Evolutionary conservation across 1,140 invertebrate genomes (phyloP).

Genomic region (Listronotus bonariensis): DNA sequence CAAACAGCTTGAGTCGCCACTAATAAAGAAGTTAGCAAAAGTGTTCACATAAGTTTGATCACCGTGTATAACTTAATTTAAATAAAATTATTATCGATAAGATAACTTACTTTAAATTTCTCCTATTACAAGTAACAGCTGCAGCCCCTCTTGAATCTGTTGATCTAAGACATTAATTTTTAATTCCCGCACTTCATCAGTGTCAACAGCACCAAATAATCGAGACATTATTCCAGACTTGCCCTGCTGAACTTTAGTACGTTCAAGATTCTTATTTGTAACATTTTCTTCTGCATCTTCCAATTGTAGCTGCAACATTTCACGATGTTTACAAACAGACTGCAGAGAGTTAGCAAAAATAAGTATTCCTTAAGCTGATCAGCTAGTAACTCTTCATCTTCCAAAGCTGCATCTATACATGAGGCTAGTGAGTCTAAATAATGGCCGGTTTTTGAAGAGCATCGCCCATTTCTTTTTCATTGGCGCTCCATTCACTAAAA

Average conservation of each 20-base stretch:
- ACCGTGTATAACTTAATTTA: too few species aligned
- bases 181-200: slow-evolving; percentile 77
- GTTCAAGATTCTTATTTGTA: slow-evolving; percentile 59
- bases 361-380: slow-evolving; percentile 87
- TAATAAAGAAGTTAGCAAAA: too few species aligned
- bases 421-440: slow-evolving; percentile 78
- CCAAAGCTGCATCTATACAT: slow-evolving; percentile 74
- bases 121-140: slow-evolving; percentile 64
- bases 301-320: slow-evolving; percentile 72
- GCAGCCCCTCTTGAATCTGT: slow-evolving; percentile 70
- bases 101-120: slow-evolving; percentile 65
- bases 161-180: slow-evolving; percentile 73
- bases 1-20: too few species aligned
- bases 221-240: slow-evolving; percentile 73
- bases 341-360: slow-evolving; percentile 77
- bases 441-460: slow-evolving; percentile 70
- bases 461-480: slow-evolving; percentile 83
- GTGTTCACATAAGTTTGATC: too few species aligned
- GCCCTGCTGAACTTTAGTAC: slow-evolving; percentile 63
- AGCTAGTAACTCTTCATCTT: slow-evolving; percentile 81
- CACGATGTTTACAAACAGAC: slow-evolving; percentile 74
- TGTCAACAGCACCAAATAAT: slow-evolving; percentile 78
- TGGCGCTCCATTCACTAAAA: slow-evolving; percentile 85
- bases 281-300: slow-evolving; percentile 72
- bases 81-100: slow-evolving; percentile 5